Evolutionary conservation across 2,113 vertebrate genomes (phyloP).

Genomic region (Vombatus ursinus): DNA sequence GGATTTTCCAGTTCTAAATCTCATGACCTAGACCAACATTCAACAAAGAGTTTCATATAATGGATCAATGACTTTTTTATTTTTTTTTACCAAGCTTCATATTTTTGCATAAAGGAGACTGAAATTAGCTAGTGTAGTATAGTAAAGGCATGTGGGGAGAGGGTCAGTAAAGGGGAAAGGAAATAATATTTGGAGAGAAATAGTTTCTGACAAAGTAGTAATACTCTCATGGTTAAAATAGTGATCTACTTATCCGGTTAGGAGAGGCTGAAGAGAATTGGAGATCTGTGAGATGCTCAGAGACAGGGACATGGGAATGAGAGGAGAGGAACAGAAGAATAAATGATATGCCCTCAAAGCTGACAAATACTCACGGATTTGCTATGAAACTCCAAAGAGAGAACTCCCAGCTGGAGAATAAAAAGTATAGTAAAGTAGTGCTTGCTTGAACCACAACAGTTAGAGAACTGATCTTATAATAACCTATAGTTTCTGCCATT

Average conservation of each 20-base stretch:
- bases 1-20: background rate
- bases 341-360: slow-evolving; percentile 61
- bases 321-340: slow-evolving; percentile 68
- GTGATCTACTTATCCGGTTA: slow-evolving; percentile 69
- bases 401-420: slow-evolving; percentile 64
- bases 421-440: slow-evolving; percentile 44
- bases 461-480: slow-evolving; percentile 66
- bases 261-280: slow-evolving; percentile 68
- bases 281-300: slow-evolving; percentile 61
- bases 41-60: slow-evolving; percentile 68
- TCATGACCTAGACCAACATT: slow-evolving; percentile 22
- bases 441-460: slow-evolving; percentile 64
- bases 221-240: slow-evolving; percentile 64
- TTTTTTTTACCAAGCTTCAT: slow-evolving; percentile 73
- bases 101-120: slow-evolving; percentile 41
- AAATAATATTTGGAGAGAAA: slow-evolving; percentile 51
- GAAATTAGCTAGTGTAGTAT: background rate
- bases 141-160: slow-evolving; percentile 41
- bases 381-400: slow-evolving; percentile 60
- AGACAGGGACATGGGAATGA: slow-evolving; percentile 53
- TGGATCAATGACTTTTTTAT: too few relatives aligned
- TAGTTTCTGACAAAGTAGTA: slow-evolving; percentile 62
- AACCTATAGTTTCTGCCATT: slow-evolving; percentile 71
- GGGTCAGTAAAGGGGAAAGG: background rate
- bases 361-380: slow-evolving; percentile 67